Base-by-base conservation (phyloP, 2,888 invertebrate genomes). In the Microplitis manilae region DNA sequence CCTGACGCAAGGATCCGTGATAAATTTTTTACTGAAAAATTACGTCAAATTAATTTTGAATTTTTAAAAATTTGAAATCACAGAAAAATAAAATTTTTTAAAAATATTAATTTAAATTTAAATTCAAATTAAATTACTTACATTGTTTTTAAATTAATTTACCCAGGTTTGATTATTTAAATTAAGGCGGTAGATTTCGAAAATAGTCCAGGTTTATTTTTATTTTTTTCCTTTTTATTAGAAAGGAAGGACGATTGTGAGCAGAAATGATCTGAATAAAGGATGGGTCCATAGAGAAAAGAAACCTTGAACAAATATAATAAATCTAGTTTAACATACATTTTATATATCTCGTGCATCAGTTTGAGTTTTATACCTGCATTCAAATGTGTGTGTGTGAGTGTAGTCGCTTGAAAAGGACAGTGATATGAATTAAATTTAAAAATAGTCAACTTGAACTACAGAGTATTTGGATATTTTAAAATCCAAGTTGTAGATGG, bases 401-500 rank as follows among this genome's bases (percentile, higher is more conserved):
- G 13, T 8, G 50, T 50, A 50, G 50, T 13, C 50, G 50, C 2
- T 30, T 2, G 50, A 50, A 50, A 50, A 50, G 50, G 50, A 50
- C 50, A 50, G 50, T 50, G 50, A 50, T 50, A 13, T 50, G 9
- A 50, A 50, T 50, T 30, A 30, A 30, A 30, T 50, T 50, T 50
- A 50, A 50, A 50, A 50, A 50, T 50, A 50, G 50, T 50, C 9
- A 50, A 50, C 50, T 50, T 50, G 50, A 50, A 50, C 50, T 50
- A 50, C 50, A 20, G 38, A 38, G 38, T 68, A 38, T 65, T 65
- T 62, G 0, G 13, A 50, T 2, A 50, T 65, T 30, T 20, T 20
- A 69, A 78, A 77, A 72, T 75, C 62, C 68, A 68, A 65, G 71
- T 77, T 75, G 79, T 74, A 79, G 81, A 80, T 80, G 83, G 75